Percentiles rank a stretch among this genome's conserved stretches.
These are phyloP conservation scores for Pteria penguin DNA, from an alignment of 2,888 invertebrate species.

Conservation along the genomic window DNA sequence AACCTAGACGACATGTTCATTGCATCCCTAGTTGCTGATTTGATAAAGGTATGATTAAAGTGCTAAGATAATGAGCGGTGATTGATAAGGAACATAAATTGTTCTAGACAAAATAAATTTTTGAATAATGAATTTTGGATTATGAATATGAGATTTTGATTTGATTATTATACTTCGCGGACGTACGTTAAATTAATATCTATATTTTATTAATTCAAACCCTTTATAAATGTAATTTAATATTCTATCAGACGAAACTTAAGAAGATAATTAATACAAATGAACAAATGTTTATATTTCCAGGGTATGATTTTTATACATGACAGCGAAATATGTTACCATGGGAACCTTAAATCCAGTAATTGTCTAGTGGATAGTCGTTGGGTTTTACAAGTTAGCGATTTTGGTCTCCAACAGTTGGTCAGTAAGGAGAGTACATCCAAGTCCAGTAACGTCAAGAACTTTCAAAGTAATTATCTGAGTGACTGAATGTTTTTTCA, in stretches of 20 bases:
- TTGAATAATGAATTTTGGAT: too few species aligned
- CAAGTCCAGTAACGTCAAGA: conserved; percentile 26
- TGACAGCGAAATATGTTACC: conserved; percentile 71
- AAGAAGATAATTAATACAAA: too few species aligned
- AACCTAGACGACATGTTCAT: conserved; percentile 98
- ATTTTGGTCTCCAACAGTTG: conserved; percentile 73
- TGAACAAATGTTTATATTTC: conserved; percentile 13
- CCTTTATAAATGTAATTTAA: too few species aligned
- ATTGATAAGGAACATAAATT: too few species aligned
- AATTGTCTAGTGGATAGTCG: conserved; percentile 77
- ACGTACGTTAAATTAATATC: too few species aligned
- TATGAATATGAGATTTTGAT: too few species aligned
- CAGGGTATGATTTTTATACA: conserved; percentile 77
- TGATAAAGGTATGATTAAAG: conserved; percentile 99
- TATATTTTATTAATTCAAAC: too few species aligned
- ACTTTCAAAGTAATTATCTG: conserved; percentile 41
- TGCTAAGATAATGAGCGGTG: too few species aligned
- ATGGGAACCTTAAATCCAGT: conserved; percentile 75
- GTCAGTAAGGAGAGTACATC: conserved; percentile 45
- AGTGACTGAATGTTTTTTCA: too few species aligned
- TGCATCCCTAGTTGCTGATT: conserved; percentile 97
- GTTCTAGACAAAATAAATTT: too few species aligned
- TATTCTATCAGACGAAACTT: too few species aligned
- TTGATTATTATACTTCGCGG: too few species aligned
- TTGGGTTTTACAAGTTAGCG: conserved; percentile 76